Percentiles rank a stretch among this genome's conserved stretches.
These are phyloP conservation scores for Aphelenchoides fujianensis DNA, from an alignment of 1,140 invertebrate species.

Conservation along the genomic window DNA sequence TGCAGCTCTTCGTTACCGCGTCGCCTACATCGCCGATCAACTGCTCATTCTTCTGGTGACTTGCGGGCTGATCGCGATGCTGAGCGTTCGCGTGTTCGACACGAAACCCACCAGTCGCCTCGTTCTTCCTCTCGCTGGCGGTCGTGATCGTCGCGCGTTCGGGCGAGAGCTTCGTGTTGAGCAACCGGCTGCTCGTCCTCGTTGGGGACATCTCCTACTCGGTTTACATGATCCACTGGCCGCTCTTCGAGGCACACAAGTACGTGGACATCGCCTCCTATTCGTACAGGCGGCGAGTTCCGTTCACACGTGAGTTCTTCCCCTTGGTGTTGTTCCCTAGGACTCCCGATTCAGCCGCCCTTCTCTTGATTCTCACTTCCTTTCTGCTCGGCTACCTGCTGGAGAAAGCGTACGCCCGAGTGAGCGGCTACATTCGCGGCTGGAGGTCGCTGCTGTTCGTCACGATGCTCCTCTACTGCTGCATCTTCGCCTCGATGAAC, in stretches of 20 bases:
- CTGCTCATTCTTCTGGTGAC: not conserved
- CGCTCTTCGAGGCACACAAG: not conserved
- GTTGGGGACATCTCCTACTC: not conserved
- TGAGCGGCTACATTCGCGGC: not conserved
- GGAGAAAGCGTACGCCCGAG: not conserved
- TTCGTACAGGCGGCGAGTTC: not conserved
- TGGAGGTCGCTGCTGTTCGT: not conserved
- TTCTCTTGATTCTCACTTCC: not conserved
- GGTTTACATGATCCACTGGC: not conserved
- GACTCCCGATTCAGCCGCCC: not conserved
- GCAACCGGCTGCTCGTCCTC: not conserved
- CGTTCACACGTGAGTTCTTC: not conserved
- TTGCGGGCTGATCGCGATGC: not conserved
- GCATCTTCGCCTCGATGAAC: constrained; percentile 3
- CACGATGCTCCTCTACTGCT: not conserved
- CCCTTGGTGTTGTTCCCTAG: not conserved
- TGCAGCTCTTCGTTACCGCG: not conserved
- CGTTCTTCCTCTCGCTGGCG: not conserved
- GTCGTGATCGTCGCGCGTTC: not conserved
- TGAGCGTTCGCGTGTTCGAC: not conserved
- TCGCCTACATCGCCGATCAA: not conserved
- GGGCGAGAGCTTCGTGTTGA: not conserved
- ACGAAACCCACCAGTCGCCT: not conserved
- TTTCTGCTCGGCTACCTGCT: not conserved
- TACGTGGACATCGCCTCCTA: not conserved